Conservation (phyloP, 2,888 invertebrate species). For the Crematogaster levior region DNA sequence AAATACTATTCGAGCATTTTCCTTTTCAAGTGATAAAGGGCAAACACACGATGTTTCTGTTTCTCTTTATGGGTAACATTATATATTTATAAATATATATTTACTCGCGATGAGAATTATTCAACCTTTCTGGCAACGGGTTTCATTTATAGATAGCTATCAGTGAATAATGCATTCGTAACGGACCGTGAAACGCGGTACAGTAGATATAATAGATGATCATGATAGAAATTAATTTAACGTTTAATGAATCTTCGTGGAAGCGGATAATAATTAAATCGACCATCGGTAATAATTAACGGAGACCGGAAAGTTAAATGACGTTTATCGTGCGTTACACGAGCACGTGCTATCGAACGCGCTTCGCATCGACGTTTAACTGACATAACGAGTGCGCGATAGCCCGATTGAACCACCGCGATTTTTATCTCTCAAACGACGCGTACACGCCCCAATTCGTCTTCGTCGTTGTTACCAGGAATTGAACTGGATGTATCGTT, state of each 20-base stretch:
- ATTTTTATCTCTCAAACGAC: constrained; percentile 39
- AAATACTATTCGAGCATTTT: not conserved
- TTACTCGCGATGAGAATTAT: constrained; percentile 38
- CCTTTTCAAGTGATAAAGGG: not conserved
- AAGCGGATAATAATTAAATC: constrained; percentile 50
- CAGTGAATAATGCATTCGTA: constrained; percentile 46
- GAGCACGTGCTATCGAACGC: constrained; percentile 33
- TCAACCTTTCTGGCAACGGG: constrained; percentile 30
- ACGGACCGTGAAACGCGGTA: constrained; percentile 34
- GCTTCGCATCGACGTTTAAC: constrained; percentile 45
- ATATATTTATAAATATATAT: constrained; percentile 5
- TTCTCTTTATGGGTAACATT: not conserved
- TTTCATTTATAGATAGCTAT: constrained; percentile 20
- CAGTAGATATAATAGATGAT: constrained; percentile 43
- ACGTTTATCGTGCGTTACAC: constrained; percentile 38
- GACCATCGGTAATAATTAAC: constrained; percentile 46
- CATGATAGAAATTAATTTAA: constrained; percentile 54
- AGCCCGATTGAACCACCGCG: constrained; percentile 26
- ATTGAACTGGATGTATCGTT: not conserved
- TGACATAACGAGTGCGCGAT: constrained; percentile 51
- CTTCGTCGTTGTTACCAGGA: constrained; percentile 33
- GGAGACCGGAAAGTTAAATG: constrained; percentile 49
- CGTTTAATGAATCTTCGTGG: constrained; percentile 50
- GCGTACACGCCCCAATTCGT: constrained; percentile 42
- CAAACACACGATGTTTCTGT: not conserved